A percentile compares a stretch with the other conserved stretches of the same genome.
Evolutionary conservation across 2,797 vertebrate species (phyloP).

Genomic region (Danionella dracula): DNA sequence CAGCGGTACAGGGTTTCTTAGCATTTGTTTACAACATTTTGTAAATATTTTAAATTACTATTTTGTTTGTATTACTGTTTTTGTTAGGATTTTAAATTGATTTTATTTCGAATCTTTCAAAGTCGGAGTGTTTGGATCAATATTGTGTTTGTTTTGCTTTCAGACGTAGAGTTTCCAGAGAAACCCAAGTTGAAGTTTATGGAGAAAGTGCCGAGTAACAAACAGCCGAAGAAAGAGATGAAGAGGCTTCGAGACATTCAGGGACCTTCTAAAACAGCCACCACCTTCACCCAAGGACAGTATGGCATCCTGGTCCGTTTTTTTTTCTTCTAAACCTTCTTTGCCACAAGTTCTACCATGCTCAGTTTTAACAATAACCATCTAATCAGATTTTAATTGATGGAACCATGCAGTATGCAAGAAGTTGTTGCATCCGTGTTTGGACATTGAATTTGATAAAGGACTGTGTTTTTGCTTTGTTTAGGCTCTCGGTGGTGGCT

Average conservation of each 20-base stretch:
- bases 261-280: slow-evolving; percentile 67
- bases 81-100: background rate
- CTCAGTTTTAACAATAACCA: too few relatives aligned
- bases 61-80: background rate
- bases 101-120: background rate
- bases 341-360: too few relatives aligned
- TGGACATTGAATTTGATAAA: too few relatives aligned
- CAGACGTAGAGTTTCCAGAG: slow-evolving; percentile 75
- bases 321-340: too few relatives aligned
- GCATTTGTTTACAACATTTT: background rate
- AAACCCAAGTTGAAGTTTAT: slow-evolving; percentile 80
- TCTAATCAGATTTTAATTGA: too few relatives aligned
- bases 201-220: slow-evolving; percentile 80
- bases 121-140: too few relatives aligned
- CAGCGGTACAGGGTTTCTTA: slow-evolving; percentile 66
- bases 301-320: slow-evolving; percentile 86
- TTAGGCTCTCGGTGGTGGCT: slow-evolving; percentile 89
- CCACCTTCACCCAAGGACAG: slow-evolving; percentile 74
- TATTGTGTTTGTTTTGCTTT: background rate
- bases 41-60: background rate
- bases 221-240: slow-evolving; percentile 73
- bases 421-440: too few relatives aligned
- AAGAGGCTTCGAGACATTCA: slow-evolving; percentile 82
- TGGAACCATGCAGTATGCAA: too few relatives aligned
- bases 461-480: background rate